A percentile compares a stretch with the other conserved stretches of the same genome.
Conservation (phyloP, 1,140 invertebrate species). For the Platyscapa corneri region DNA sequence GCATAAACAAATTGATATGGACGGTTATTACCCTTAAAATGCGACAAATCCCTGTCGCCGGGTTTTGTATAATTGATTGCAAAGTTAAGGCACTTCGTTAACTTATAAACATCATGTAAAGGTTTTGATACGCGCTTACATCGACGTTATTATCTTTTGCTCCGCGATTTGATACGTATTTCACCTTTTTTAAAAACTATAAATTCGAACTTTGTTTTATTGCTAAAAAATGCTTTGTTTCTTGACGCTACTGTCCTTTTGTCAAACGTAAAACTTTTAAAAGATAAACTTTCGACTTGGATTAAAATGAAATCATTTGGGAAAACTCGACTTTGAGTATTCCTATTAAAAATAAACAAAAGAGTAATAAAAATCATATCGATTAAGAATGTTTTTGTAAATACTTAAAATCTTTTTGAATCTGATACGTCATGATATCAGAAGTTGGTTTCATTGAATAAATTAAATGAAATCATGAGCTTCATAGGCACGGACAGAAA, state of each 20-base stretch:
- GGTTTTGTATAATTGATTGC: constrained; percentile 58
- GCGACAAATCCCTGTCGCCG: constrained; percentile 51
- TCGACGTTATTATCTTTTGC: constrained; percentile 21
- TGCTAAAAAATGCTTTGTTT: constrained; percentile 54
- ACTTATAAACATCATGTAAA: constrained; percentile 53
- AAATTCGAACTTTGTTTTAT: constrained; percentile 46
- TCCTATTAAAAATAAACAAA: constrained; percentile 16
- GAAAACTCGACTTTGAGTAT: background rate
- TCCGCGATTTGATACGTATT: constrained; percentile 31
- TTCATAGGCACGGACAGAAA: constrained; percentile 48
- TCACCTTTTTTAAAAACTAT: constrained; percentile 40
- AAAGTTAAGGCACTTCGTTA: constrained; percentile 64
- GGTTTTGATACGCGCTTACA: constrained; percentile 26
- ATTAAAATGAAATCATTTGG: constrained; percentile 39
- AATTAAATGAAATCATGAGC: constrained; percentile 31
- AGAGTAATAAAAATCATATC: constrained; percentile 39
- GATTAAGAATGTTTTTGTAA: constrained; percentile 46
- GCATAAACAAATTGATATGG: constrained; percentile 68
- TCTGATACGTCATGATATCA: constrained; percentile 71
- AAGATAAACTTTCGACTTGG: constrained; percentile 30
- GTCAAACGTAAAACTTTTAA: constrained; percentile 49
- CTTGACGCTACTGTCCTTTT: constrained; percentile 49
- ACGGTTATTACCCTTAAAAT: constrained; percentile 70
- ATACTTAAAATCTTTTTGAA: constrained; percentile 53
- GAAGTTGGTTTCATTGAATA: constrained; percentile 52